A percentile compares a stretch with the other conserved stretches of the same genome.
These are phyloP conservation scores for Semicossyphus pulcher DNA, from an alignment of 2,113 vertebrate species.

Conservation along the genomic window DNA sequence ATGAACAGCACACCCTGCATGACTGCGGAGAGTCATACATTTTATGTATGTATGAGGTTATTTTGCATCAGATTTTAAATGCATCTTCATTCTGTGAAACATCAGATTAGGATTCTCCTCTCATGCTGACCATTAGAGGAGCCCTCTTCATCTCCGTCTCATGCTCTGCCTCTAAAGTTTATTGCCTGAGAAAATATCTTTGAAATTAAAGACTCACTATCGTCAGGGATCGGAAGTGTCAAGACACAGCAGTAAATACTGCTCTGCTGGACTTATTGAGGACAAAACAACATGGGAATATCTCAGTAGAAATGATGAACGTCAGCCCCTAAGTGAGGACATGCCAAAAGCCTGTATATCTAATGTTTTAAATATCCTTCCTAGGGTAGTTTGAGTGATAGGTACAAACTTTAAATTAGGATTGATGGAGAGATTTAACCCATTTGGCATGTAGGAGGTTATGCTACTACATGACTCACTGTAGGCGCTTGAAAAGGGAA, in stretches of 20 bases:
- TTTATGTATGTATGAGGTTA: background rate
- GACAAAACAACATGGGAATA: conserved; percentile 1
- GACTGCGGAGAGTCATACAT: background rate
- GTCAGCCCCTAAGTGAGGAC: too few species aligned
- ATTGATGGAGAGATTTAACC: too few species aligned
- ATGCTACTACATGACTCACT: conserved; percentile 2
- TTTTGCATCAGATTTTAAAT: background rate
- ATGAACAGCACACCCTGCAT: background rate
- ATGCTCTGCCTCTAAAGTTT: background rate
- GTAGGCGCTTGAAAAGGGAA: background rate
- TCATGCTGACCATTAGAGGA: background rate
- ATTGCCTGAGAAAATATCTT: conserved; percentile 37
- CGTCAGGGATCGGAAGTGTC: background rate
- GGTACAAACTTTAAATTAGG: too few species aligned
- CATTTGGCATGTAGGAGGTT: too few species aligned
- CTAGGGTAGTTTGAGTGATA: too few species aligned
- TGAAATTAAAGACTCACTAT: conserved; percentile 9
- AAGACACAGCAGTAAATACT: background rate
- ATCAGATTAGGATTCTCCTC: background rate
- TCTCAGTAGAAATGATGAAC: conserved; percentile 1
- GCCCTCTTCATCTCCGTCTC: background rate
- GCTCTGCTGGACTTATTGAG: background rate
- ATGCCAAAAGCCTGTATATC: too few species aligned
- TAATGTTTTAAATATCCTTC: too few species aligned
- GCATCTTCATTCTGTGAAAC: background rate